Conservation (phyloP, 2,888 invertebrate species). For the Lasioglossum leucozonium region DNA sequence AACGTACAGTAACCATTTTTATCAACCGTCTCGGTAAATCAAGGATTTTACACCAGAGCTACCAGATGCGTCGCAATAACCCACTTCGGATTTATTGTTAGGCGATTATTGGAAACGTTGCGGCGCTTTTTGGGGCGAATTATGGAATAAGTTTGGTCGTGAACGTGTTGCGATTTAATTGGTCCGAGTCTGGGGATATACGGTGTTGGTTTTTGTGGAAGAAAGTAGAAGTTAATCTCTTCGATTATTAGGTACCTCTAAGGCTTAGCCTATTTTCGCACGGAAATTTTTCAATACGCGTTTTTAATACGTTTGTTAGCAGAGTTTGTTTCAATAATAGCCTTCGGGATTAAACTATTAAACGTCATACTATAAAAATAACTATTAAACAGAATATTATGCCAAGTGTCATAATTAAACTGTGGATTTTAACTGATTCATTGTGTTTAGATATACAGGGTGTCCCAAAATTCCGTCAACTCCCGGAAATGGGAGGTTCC, state of each 20-base stretch:
- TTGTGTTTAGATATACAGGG: too few species aligned
- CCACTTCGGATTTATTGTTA: neutral
- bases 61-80: constrained; percentile 1
- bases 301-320: neutral
- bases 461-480: too few species aligned
- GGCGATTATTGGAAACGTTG: neutral
- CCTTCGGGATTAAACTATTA: neutral
- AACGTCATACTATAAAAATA: too few species aligned
- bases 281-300: neutral
- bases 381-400: neutral
- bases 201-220: neutral
- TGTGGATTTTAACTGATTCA: too few species aligned
- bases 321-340: neutral
- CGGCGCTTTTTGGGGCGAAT: neutral
- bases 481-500: too few species aligned
- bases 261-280: neutral
- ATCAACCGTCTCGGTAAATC: neutral
- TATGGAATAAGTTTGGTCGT: neutral
- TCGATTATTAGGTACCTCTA: neutral
- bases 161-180: neutral
- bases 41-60: neutral
- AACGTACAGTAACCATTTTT: constrained; percentile 8
- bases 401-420: neutral
- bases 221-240: neutral
- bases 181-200: neutral